Evolutionary conservation across 2,888 invertebrate genomes (phyloP), one percentile per base, ranked within the genome.

Genomic region (Nyleta sp.): DNA sequence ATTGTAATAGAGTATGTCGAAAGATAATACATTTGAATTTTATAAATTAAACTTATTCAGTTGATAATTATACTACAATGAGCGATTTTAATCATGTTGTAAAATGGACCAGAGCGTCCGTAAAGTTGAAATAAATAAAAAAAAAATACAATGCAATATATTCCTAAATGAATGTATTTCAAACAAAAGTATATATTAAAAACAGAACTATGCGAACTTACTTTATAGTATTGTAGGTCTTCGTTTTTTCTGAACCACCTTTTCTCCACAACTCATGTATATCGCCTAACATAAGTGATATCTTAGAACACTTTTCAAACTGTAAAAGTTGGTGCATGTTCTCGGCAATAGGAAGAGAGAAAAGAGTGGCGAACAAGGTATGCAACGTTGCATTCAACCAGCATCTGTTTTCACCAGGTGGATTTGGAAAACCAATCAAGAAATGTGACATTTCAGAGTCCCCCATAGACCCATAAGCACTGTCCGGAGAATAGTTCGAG

Each of bases 301-400:
- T 74, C 48, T 80, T 81, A 7, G 86, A 86, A 48, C 83, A 83
- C 6, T 82, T 72, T 2, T 68, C 40, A 4, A 10, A 40, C 4
- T 83, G 67, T 20, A 83, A 31, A 7, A 78, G 48, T 2, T 85
- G 53, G 0, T 85, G 82, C 22, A 85, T 76, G 10, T 82, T 73
- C 11, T 85, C 78, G 3, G 85, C 74, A 24, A 84, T 80, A 22
- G 85, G 82, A 18, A 86, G 74, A 2, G 75, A 15, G 20, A 88
- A 80, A 3, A 88, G 85, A 4, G 88, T 78, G 2, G 86, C 84
- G 78, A 88, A 87, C 4, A 89, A 75, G 1, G 85, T 84, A 57
- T 89, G 88, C 15, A 89, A 72, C 2, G 87, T 87, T 0, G 88
- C 87, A 67, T 89, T 89, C 0, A 86, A 76, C 88, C 89, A 89